A percentile compares a stretch with the other conserved stretches of the same genome.
These are phyloP conservation scores for Camponotus floridanus DNA, from an alignment of 1,140 invertebrate genomes.

Conservation along the genomic window DNA sequence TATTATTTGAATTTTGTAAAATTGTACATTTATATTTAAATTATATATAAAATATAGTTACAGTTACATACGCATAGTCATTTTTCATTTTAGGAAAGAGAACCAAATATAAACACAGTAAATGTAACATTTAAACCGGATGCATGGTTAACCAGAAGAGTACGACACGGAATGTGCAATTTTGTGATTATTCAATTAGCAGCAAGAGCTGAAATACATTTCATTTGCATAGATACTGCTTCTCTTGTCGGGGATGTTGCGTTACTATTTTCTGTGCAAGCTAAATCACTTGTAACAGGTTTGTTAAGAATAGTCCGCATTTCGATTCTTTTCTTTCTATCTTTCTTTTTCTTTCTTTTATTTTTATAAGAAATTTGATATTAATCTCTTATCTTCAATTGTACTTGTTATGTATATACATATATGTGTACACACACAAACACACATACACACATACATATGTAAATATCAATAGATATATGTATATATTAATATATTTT, in stretches of 20 bases:
- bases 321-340: not conserved
- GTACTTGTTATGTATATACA: too few species aligned
- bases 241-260: not conserved
- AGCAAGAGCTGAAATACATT: not conserved
- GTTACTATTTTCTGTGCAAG: not conserved
- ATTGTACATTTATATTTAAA: too few species aligned
- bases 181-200: slow-evolving; percentile 4
- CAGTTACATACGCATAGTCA: not conserved
- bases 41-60: too few species aligned
- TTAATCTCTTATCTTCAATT: too few species aligned
- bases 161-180: not conserved
- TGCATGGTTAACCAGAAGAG: not conserved
- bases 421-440: too few species aligned
- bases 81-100: not conserved
- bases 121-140: not conserved
- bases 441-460: too few species aligned
- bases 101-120: too few species aligned
- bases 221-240: slow-evolving; percentile 1
- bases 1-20: too few species aligned
- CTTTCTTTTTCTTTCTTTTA: not conserved
- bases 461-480: too few species aligned
- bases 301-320: not conserved
- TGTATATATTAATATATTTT: too few species aligned
- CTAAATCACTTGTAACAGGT: not conserved
- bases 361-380: too few species aligned